These are phyloP conservation scores for Pantherophis guttatus DNA, from an alignment of 2,113 vertebrate genomes.

Conservation along the genomic window DNA sequence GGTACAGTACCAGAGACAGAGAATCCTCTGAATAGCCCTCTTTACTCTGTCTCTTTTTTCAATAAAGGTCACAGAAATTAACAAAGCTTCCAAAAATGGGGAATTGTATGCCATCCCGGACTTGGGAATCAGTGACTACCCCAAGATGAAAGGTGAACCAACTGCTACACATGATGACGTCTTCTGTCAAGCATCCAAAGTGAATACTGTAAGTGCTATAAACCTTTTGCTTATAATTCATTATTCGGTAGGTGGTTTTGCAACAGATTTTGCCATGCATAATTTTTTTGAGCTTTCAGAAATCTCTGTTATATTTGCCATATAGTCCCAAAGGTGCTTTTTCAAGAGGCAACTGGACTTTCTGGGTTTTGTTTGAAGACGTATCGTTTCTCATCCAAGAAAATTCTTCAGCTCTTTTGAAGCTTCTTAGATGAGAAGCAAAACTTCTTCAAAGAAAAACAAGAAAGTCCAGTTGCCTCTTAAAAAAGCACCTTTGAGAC, in stretches of 20 bases:
- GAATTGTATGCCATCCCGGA: conserved; percentile 40
- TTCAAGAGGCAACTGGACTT: too few species aligned
- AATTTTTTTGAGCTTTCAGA: not conserved
- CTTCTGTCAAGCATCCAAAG: conserved; percentile 79
- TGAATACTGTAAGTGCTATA: conserved; percentile 78
- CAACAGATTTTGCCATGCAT: not conserved
- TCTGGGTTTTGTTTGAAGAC: too few species aligned
- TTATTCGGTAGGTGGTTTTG: not conserved
- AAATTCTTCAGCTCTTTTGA: too few species aligned
- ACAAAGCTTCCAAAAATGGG: conserved; percentile 71
- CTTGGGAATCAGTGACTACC: not conserved
- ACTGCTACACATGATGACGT: conserved; percentile 39
- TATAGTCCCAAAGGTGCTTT: not conserved
- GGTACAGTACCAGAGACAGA: not conserved
- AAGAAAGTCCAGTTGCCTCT: too few species aligned
- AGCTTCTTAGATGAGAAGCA: too few species aligned
- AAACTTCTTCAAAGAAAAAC: too few species aligned
- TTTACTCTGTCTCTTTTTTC: not conserved
- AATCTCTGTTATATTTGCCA: not conserved
- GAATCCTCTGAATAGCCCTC: not conserved
- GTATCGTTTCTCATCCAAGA: too few species aligned
- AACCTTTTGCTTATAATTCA: not conserved
- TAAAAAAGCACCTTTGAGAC: too few species aligned
- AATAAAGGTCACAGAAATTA: conserved; percentile 85
- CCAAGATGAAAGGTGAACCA: conserved; percentile 44